These are phyloP conservation scores for Noctua comes DNA, from an alignment of 2,888 invertebrate species.

Conservation along the genomic window DNA sequence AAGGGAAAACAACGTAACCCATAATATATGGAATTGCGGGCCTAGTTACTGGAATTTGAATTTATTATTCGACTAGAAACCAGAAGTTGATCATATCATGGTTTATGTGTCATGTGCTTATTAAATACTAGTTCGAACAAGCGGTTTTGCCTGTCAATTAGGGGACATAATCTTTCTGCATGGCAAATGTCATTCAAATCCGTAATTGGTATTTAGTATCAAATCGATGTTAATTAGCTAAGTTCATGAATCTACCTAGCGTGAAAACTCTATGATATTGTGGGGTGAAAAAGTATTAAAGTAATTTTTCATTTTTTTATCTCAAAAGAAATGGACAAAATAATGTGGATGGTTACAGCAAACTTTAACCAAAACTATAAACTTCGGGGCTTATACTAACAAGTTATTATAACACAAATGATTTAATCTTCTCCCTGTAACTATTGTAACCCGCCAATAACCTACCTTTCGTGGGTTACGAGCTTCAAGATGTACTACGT, in stretches of 20 bases:
- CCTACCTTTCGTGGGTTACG: background rate
- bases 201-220: too few species aligned
- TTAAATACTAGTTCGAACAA: background rate
- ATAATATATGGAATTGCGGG: constrained; percentile 41
- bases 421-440: background rate
- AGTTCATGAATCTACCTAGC: background rate
- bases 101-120: constrained; percentile 32
- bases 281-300: background rate
- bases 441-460: background rate
- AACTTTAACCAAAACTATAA: background rate
- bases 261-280: background rate
- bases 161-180: too few species aligned
- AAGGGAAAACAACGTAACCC: constrained; percentile 56
- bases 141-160: constrained; percentile 1
- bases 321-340: background rate
- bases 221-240: background rate
- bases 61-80: constrained; percentile 44
- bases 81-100: constrained; percentile 47
- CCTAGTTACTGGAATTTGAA: constrained; percentile 49
- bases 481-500: background rate
- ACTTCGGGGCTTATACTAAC: background rate
- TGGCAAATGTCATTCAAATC: background rate
- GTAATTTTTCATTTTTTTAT: too few species aligned
- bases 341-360: background rate
- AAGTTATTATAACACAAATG: background rate